These are phyloP conservation scores for Helicolenus hilgendorfi DNA, from an alignment of 2,797 vertebrate genomes.

Conservation along the genomic window DNA sequence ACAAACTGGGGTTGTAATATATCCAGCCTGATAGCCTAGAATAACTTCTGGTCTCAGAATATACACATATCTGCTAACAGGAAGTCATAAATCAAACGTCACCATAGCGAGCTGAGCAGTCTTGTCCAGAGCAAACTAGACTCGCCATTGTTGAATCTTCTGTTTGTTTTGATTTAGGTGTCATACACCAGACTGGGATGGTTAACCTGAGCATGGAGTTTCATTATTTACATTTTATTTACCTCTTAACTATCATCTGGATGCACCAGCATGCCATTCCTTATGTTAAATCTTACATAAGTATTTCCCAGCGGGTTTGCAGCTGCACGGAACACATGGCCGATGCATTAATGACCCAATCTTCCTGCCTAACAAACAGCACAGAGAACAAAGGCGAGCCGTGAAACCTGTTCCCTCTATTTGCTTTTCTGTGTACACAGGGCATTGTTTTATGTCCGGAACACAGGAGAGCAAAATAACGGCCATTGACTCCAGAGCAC, in stretches of 20 bases:
- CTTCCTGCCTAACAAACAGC: conserved; percentile 76
- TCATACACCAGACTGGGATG: neutral
- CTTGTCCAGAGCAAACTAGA: neutral
- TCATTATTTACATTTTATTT: neutral
- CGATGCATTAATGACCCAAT: conserved; percentile 64
- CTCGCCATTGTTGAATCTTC: neutral
- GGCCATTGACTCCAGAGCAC: conserved; percentile 65
- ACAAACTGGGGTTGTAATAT: neutral
- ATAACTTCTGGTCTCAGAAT: conserved; percentile 2
- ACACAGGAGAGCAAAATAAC: conserved; percentile 70
- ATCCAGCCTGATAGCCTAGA: neutral
- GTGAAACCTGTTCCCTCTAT: conserved; percentile 63
- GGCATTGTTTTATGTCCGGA: conserved; percentile 79
- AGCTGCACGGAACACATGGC: conserved; percentile 73
- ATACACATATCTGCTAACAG: neutral
- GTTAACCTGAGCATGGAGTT: neutral
- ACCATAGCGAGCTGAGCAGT: neutral
- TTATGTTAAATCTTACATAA: neutral
- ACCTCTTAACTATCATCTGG: neutral
- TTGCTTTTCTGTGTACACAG: conserved; percentile 55
- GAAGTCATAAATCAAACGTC: conserved; percentile 20
- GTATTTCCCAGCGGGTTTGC: conserved; percentile 22
- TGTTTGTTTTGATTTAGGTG: neutral
- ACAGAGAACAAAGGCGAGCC: conserved; percentile 70
- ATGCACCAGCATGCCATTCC: neutral